Percentiles rank a stretch among this genome's conserved stretches.
Evolutionary conservation across 2,113 vertebrate genomes (phyloP).

Genomic region (Chamaetylas fuelleborni): DNA sequence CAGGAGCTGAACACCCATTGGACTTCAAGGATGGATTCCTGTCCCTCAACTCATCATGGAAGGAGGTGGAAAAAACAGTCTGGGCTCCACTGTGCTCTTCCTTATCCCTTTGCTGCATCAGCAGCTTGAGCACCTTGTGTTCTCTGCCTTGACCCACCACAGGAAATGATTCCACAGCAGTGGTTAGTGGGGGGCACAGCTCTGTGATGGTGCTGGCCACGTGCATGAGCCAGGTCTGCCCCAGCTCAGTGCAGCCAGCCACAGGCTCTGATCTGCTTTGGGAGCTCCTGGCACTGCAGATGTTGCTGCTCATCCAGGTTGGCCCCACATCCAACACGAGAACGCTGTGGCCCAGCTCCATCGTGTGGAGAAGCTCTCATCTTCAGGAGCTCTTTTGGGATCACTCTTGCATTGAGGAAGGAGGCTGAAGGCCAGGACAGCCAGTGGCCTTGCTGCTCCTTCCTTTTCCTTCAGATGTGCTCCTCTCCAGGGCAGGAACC

Average conservation of each 20-base stretch:
- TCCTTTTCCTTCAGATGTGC: background rate
- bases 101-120: background rate
- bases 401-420: background rate
- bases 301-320: background rate
- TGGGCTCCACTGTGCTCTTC: background rate
- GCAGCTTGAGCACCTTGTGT: background rate
- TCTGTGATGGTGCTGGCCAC: background rate
- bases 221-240: rapidly evolving
- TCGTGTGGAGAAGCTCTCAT: background rate
- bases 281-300: background rate
- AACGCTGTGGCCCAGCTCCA: background rate
- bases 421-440: background rate
- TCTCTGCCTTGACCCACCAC: background rate
- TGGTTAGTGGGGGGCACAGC: background rate
- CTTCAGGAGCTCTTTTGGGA: background rate
- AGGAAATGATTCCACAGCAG: background rate
- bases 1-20: background rate
- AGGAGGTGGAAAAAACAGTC: background rate
- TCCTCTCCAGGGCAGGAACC: background rate
- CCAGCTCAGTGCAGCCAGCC: rapidly evolving
- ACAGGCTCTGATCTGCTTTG: background rate
- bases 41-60: background rate
- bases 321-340: background rate
- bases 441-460: background rate
- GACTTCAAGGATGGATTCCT: background rate